These are phyloP conservation scores for Panopea generosa DNA, from an alignment of 2,888 invertebrate genomes.

Conservation along the genomic window DNA sequence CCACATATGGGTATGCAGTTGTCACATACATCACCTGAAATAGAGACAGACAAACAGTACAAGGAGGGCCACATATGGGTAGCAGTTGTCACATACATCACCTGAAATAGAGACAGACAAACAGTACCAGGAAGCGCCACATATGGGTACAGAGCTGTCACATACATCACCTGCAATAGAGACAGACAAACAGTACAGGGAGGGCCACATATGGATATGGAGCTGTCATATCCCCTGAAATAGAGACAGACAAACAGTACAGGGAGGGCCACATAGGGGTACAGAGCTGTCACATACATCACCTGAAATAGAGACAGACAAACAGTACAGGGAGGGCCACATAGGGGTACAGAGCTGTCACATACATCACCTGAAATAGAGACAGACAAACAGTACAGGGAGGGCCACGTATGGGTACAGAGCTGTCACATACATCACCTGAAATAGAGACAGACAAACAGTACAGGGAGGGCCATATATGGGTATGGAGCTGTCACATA, in stretches of 20 bases:
- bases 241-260: constrained; percentile 67
- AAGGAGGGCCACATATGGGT: constrained; percentile 65
- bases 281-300: constrained; percentile 66
- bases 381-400: background rate
- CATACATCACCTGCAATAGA: constrained; percentile 23
- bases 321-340: constrained; percentile 67
- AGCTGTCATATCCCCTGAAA: too few relatives aligned
- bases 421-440: too few relatives aligned
- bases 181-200: constrained; percentile 19
- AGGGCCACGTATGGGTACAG: background rate
- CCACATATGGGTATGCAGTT: constrained; percentile 64
- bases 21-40: constrained; percentile 72
- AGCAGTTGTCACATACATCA: constrained; percentile 68
- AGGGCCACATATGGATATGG: constrained; percentile 56
- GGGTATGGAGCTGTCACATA: too few relatives aligned
- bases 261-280: constrained; percentile 67
- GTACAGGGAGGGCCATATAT: constrained; percentile 49
- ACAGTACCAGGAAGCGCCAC: background rate
- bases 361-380: constrained; percentile 68
- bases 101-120: constrained; percentile 51
- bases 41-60: constrained; percentile 52
- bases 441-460: constrained; percentile 19
- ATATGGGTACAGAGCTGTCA: too few relatives aligned
- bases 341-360: constrained; percentile 67
- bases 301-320: constrained; percentile 58